Evolutionary conservation across 2,113 vertebrate genomes (phyloP).

Genomic region (Menidia beryllina): DNA sequence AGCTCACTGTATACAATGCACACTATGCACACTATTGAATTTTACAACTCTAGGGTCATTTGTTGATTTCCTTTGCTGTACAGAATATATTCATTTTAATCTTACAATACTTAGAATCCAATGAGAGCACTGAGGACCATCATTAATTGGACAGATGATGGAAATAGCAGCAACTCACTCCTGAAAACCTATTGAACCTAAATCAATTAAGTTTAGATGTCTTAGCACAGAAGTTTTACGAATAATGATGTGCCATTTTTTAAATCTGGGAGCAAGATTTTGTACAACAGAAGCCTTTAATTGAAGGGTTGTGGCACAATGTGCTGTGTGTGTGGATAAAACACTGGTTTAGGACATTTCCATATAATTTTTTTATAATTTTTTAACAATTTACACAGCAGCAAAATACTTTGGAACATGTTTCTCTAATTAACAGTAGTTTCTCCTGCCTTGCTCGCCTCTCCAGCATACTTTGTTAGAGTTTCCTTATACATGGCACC

Average conservation of each 20-base stretch:
- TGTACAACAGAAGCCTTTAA: fast-evolving
- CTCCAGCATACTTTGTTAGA: neutral
- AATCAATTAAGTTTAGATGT: neutral
- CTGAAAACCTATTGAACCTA: neutral
- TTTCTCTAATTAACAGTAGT: too few species aligned
- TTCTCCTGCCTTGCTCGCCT: too few species aligned
- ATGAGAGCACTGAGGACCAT: neutral
- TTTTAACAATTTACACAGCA: too few species aligned
- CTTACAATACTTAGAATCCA: conserved; percentile 8
- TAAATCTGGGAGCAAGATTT: neutral
- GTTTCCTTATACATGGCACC: neutral
- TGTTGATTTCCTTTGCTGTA: neutral
- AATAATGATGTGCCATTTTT: neutral
- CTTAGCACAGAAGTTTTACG: conserved; percentile 2
- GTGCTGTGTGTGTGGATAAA: too few species aligned
- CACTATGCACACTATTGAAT: too few species aligned
- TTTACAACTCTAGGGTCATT: conserved; percentile 12
- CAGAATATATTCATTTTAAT: conserved; percentile 27
- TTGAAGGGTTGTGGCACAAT: too few species aligned
- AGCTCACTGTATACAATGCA: conserved; percentile 24
- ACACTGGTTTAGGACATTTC: too few species aligned
- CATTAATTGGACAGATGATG: neutral
- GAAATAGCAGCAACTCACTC: neutral
- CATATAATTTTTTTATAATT: too few species aligned
- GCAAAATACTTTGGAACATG: too few species aligned